Conservation (phyloP, 2,113 vertebrate species). For the Lipotes vexillifer region DNA sequence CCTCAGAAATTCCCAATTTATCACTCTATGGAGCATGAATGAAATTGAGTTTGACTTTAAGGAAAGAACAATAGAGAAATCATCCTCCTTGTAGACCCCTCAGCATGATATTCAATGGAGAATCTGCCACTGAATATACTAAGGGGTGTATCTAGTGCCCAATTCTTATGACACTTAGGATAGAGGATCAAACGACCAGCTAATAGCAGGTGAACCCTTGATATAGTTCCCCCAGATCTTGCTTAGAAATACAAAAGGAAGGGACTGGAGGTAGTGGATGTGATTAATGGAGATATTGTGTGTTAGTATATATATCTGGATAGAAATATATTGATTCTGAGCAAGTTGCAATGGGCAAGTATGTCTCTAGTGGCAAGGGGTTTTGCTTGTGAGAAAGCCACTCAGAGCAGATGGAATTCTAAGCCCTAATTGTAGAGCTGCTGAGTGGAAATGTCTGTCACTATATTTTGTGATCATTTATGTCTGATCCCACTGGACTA, state of each 20-base stretch:
- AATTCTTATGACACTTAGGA: conserved; percentile 47
- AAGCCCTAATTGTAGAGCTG: conserved; percentile 53
- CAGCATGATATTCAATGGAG: not conserved
- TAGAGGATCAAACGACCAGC: conserved; percentile 28
- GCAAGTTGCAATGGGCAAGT: not conserved
- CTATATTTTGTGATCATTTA: conserved; percentile 54
- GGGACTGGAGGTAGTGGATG: not conserved
- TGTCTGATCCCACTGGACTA: conserved; percentile 43
- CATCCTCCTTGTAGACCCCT: conserved; percentile 43
- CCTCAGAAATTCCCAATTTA: conserved; percentile 65
- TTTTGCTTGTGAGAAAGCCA: conserved; percentile 39
- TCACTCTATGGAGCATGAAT: conserved; percentile 55
- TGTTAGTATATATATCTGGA: conserved; percentile 50
- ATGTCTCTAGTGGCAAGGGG: conserved; percentile 51
- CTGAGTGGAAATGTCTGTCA: conserved; percentile 61
- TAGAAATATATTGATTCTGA: conserved; percentile 56
- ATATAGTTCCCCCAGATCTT: conserved; percentile 42
- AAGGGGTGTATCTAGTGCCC: not conserved
- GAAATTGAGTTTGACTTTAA: conserved; percentile 62
- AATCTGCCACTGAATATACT: not conserved
- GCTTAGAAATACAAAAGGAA: conserved; percentile 40
- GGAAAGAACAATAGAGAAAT: conserved; percentile 58
- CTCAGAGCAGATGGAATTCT: conserved; percentile 51
- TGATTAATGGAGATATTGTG: conserved; percentile 58
- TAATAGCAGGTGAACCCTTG: conserved; percentile 47